These are phyloP conservation scores for Herpetotheres cachinnans DNA, from an alignment of 2,113 vertebrate genomes.

Conservation along the genomic window DNA sequence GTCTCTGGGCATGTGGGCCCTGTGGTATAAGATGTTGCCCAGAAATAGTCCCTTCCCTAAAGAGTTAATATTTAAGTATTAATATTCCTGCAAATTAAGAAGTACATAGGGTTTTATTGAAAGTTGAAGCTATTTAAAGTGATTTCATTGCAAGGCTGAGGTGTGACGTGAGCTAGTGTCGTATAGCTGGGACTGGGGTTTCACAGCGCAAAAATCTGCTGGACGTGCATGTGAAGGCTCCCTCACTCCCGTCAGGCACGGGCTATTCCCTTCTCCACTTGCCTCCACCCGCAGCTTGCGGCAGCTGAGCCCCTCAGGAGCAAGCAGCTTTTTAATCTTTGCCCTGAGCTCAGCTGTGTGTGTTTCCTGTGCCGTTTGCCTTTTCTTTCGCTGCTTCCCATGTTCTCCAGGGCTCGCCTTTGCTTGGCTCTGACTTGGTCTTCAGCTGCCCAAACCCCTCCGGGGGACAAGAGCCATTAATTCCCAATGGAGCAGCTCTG, in stretches of 20 bases:
- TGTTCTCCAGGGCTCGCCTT: rapidly evolving
- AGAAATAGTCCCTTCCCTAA: neutral
- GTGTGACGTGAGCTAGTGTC: neutral
- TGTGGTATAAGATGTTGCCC: neutral
- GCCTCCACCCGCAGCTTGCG: neutral
- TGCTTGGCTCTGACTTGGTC: neutral
- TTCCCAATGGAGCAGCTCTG: neutral
- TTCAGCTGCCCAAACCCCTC: neutral
- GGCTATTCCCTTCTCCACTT: neutral
- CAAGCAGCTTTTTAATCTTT: neutral
- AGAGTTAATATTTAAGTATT: neutral
- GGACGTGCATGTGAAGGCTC: neutral
- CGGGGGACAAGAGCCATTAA: neutral
- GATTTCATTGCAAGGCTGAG: neutral
- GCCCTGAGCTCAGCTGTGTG: constrained; percentile 5
- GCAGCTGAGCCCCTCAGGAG: neutral
- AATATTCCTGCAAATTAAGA: neutral
- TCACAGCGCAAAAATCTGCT: neutral
- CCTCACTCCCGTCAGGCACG: neutral
- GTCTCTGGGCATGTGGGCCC: neutral
- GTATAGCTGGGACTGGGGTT: neutral
- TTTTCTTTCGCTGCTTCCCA: neutral
- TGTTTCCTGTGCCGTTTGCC: neutral
- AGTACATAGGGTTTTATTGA: neutral
- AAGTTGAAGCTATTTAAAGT: neutral